phyloP scores from a whole-genome alignment of 2,888 invertebrate species.

The Luperina nickerlii region DNA sequence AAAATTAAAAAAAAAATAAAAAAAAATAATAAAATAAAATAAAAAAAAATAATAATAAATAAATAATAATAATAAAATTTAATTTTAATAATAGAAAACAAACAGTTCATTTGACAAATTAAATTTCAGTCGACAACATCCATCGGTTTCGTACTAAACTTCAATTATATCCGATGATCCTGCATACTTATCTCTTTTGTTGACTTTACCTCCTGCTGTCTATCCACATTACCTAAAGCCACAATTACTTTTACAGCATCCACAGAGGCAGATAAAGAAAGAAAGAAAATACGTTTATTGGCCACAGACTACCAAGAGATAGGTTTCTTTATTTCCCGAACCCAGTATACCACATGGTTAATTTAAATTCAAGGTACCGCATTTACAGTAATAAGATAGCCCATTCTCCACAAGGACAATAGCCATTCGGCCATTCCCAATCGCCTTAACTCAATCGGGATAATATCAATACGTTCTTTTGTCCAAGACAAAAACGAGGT shows the following conservation, averaged over 20 bases:
- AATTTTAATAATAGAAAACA: too few relatives aligned
- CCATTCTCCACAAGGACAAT: slow-evolving; percentile 41
- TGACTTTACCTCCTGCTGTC: too few relatives aligned
- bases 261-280: neutral
- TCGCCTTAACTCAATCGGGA: slow-evolving; percentile 17
- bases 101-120: too few relatives aligned
- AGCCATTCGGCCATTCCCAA: slow-evolving; percentile 10
- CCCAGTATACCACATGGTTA: slow-evolving; percentile 9
- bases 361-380: slow-evolving; percentile 29
- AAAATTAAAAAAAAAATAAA: too few relatives aligned
- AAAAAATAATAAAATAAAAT: too few relatives aligned
- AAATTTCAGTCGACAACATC: too few relatives aligned
- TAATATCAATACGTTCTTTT: slow-evolving; percentile 42
- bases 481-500: slow-evolving; percentile 32
- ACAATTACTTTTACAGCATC: neutral
- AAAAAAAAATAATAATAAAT: too few relatives aligned
- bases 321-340: slow-evolving; percentile 10
- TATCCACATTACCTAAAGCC: neutral
- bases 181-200: too few relatives aligned
- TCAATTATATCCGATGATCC: too few relatives aligned
- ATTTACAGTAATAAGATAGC: slow-evolving; percentile 41
- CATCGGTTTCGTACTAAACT: too few relatives aligned
- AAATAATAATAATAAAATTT: too few relatives aligned
- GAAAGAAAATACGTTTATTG: neutral
- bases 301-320: neutral